Evolutionary conservation across 1,140 invertebrate species (phyloP).

Genomic region (Ladona fulva): DNA sequence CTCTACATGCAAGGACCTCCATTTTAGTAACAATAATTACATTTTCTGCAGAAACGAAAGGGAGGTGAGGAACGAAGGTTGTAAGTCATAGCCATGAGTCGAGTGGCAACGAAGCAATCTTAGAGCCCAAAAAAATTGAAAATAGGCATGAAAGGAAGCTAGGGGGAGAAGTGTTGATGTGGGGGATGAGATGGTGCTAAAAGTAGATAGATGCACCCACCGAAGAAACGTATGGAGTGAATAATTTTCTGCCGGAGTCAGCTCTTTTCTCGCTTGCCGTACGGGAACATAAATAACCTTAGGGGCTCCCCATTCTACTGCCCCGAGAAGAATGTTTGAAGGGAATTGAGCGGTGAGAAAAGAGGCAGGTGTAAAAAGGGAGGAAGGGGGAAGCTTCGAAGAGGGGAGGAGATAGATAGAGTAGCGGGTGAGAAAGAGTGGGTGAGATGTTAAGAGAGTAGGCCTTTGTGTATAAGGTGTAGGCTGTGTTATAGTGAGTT

Average conservation of each 20-base stretch:
- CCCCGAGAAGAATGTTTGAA: background rate
- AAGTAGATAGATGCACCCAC: too few species aligned
- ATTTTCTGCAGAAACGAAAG: too few species aligned
- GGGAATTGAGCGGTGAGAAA: constrained; percentile 3
- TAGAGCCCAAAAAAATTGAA: too few species aligned
- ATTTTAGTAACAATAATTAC: too few species aligned
- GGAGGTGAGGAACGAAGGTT: too few species aligned
- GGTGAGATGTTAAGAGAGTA: background rate
- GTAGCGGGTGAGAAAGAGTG: background rate
- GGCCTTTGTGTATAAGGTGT: background rate
- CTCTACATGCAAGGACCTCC: too few species aligned
- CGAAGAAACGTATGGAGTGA: background rate
- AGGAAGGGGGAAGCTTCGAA: background rate
- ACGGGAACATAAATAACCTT: background rate
- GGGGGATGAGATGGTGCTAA: too few species aligned
- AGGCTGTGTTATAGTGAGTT: background rate
- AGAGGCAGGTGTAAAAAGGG: background rate
- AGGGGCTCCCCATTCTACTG: background rate
- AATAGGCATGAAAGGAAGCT: too few species aligned
- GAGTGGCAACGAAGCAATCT: too few species aligned
- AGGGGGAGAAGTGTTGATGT: too few species aligned
- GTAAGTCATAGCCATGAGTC: too few species aligned
- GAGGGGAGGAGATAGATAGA: background rate
- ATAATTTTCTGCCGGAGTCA: background rate
- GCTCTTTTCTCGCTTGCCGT: background rate